Evolutionary conservation across 2,797 vertebrate species (phyloP), one percentile per base, ranked within the genome.

Genomic region (Danio choprae): DNA sequence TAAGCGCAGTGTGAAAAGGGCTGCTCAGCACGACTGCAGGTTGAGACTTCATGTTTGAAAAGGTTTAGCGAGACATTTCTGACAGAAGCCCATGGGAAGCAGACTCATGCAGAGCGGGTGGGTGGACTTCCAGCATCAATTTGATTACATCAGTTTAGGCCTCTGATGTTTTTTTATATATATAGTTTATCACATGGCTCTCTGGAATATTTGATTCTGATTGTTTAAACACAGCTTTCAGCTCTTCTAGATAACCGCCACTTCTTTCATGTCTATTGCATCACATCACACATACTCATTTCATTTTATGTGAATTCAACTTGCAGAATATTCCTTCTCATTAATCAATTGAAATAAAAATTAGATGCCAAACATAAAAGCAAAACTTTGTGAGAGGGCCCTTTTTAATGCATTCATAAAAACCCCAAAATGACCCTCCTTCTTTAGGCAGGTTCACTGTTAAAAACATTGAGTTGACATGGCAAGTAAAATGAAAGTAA

Each of bases 61-160:
- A 77, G 75, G 51, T 77, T 68, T 16, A 59, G 22, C 5, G 11
- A 77, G 63, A 68, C 41, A 40, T 77, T 76, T 76, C 3, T 55
- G 63, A 68, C 53, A 77, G 63, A 77, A 77, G 36, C 40, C 43
- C 63, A 41, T 20, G 53, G 64, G 43, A 78, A 40, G 46, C 56
- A 70, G 43, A 62, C 29, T 60, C n/a, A n/a, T 51, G 65, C 65
- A 16, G 76, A 20, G 74, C 1, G 13, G 60, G 76, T 60, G 55
- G 65, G 67, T 50, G 9, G 13, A 53, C 18, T 7, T 51, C 48
- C 12, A 64, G 11, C n/a, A 41, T 55, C 18, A 16, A n/a, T 69
- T 41, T 70, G 16, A 50, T 78, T 68, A 48, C n/a, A n/a, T 70
- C 18, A 43, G 11, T 0, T 40, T 29, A 60, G 62, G 29, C 29